Evolutionary conservation across 2,888 invertebrate species (phyloP), one percentile per base, ranked within the genome.

Genomic region (Thera britannica): DNA sequence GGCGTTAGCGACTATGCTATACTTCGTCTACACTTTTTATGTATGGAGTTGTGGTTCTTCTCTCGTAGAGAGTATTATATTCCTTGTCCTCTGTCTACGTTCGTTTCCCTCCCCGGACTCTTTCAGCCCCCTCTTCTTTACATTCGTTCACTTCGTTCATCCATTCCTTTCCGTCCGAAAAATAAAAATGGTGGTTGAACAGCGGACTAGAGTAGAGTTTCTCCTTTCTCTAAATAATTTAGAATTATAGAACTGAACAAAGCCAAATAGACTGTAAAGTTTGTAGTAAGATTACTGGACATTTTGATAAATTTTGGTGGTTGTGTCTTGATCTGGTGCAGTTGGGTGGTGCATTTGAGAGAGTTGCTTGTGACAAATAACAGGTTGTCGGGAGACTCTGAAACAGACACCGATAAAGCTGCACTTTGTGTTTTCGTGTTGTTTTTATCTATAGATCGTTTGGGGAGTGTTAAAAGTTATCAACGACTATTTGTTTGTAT

Each of bases 131-230:
- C 41, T 41, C 41, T 35, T 35, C 2, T 4, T 23, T 23, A 23
- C 23, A 23, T 23, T 23, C 23, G 23, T 23, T 23, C 23, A 23
- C 23, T 55, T 55, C 38, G 56, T 56, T 44, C 41, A 11, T 44
- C 71, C 70, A 61, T 62, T 69, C 69, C 59, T 62, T 58, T 48
- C 68, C 58, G 69, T 61, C 72, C 68, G 72, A 73, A 65, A 73
- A 75, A 93, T 92, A 92, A 93, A 93, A 92, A 93, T 93, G 93
- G 93, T 92, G 93, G 93, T 93, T 91, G 71, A 65, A 11, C 85
- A 79, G 83, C 86, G 83, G 79, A 84, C 79, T 83, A 82, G 71
- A 85, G 23, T 23, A 23, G 74, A 23, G 74, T 73, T 73, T 74
- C 72, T 71, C 75, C 75, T 88, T 89, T 89, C 85, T 84, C 83